These are phyloP conservation scores for Xiphophorus couchianus DNA, from an alignment of 2,113 vertebrate species.

Conservation along the genomic window DNA sequence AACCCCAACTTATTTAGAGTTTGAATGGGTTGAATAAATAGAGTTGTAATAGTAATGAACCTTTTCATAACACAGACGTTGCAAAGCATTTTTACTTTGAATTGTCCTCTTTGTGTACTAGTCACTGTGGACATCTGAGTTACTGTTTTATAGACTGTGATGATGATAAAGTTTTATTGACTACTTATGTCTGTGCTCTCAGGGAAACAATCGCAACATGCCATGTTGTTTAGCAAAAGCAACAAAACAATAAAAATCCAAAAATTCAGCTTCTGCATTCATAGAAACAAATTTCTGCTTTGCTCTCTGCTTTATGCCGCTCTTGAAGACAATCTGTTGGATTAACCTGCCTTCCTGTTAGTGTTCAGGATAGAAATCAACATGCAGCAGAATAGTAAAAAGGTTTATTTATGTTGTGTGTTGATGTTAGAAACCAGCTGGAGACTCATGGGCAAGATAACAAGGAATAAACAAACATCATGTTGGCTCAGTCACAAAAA, in stretches of 20 bases:
- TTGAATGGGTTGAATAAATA: too few species aligned
- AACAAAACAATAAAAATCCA: neutral
- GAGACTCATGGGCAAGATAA: neutral
- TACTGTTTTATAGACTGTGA: neutral
- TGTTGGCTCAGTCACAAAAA: neutral
- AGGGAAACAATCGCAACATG: neutral
- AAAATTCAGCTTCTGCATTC: neutral
- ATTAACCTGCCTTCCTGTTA: neutral
- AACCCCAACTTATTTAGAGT: too few species aligned
- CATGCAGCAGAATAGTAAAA: neutral
- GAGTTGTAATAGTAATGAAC: too few species aligned
- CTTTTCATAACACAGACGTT: too few species aligned
- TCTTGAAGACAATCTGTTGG: neutral
- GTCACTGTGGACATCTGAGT: neutral
- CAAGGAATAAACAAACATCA: neutral
- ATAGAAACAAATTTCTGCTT: neutral
- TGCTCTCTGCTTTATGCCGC: neutral
- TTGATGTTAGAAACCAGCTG: neutral
- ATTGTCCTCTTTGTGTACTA: neutral
- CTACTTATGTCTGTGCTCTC: neutral
- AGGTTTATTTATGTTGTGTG: neutral
- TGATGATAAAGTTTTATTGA: neutral
- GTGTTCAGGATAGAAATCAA: neutral
- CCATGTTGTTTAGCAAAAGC: neutral
- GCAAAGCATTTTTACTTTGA: neutral